These are phyloP conservation scores for Temnothorax ravouxi DNA, from an alignment of 2,888 invertebrate genomes.

Conservation along the genomic window DNA sequence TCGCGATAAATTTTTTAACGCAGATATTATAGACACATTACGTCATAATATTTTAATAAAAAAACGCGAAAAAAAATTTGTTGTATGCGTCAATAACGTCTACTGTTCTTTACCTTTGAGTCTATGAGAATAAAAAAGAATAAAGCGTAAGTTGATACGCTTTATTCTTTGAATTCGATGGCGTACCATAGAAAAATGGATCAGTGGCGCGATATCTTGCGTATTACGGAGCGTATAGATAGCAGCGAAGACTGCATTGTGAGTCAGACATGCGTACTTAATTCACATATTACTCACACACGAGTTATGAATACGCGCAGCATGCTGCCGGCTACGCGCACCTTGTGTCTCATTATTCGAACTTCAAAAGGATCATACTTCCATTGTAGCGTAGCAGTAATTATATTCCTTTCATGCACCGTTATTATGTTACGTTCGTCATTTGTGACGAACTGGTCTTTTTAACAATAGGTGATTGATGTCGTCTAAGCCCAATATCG, in stretches of 20 bases:
- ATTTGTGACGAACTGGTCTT: constrained; percentile 19
- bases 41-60: not conserved
- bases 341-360: constrained; percentile 54
- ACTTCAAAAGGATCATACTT: constrained; percentile 55
- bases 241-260: constrained; percentile 49
- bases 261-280: constrained; percentile 57
- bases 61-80: not conserved
- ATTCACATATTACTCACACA: constrained; percentile 46
- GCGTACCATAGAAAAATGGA: constrained; percentile 2
- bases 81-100: not conserved
- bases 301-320: constrained; percentile 26
- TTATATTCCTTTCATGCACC: constrained; percentile 44
- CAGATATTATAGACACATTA: not conserved
- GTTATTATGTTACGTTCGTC: constrained; percentile 35
- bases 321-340: constrained; percentile 25
- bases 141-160: not conserved
- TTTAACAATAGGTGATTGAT: constrained; percentile 11
- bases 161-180: constrained; percentile 23
- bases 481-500: constrained; percentile 22
- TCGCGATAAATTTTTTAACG: constrained; percentile 2
- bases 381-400: constrained; percentile 28
- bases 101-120: not conserved
- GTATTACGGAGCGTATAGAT: constrained; percentile 7
- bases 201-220: constrained; percentile 42
- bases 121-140: not conserved